These are phyloP conservation scores for Orius insidiosus DNA, from an alignment of 1,140 invertebrate genomes.

Conservation along the genomic window DNA sequence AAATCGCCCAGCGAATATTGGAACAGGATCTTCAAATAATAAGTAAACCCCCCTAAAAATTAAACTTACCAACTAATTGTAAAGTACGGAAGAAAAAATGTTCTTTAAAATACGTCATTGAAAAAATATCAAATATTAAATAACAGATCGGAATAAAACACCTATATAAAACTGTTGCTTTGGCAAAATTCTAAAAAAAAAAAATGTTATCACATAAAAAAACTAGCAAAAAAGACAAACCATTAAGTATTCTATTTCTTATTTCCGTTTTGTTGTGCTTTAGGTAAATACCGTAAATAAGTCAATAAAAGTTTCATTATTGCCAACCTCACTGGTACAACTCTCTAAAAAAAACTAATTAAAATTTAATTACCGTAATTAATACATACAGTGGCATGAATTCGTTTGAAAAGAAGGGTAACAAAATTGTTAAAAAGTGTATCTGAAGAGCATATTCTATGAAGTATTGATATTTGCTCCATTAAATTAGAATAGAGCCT, in stretches of 20 bases:
- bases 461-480: conserved; percentile 39
- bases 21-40: conserved; percentile 35
- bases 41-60: conserved; percentile 17
- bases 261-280: conserved; percentile 40
- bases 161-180: conserved; percentile 41
- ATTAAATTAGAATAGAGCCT: conserved; percentile 42
- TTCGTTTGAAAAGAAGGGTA: conserved; percentile 40
- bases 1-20: conserved; percentile 46
- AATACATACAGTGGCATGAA: conserved; percentile 39
- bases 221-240: conserved; percentile 24
- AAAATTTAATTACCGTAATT: no score
- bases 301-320: conserved; percentile 42
- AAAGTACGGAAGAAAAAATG: conserved; percentile 46
- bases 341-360: no score
- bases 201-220: no score
- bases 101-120: conserved; percentile 50
- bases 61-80: conserved; percentile 31
- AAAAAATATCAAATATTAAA: conserved; percentile 44
- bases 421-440: conserved; percentile 50
- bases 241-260: conserved; percentile 31
- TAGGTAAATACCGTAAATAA: conserved; percentile 40
- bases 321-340: conserved; percentile 45
- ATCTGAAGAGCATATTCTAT: conserved; percentile 43
- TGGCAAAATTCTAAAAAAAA: conserved; percentile 36
- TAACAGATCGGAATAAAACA: conserved; percentile 43